Percentiles rank a stretch among this genome's conserved stretches.
phyloP scores from a whole-genome alignment of 1,140 invertebrate genomes.

The Diplogasteroides magnus region DNA sequence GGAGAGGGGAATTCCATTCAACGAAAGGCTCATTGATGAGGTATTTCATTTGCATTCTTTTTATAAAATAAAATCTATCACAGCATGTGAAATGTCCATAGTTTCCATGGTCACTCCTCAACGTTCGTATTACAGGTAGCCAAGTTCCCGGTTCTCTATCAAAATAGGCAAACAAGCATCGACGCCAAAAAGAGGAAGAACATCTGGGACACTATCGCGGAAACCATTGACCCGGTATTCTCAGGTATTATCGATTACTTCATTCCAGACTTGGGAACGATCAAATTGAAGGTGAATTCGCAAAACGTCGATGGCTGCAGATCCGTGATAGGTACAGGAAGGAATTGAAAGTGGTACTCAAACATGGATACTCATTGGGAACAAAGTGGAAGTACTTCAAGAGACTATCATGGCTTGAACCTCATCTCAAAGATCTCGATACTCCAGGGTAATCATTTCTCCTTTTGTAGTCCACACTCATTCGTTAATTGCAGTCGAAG shows the following conservation, averaged over 20 bases:
- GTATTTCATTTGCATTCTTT: background rate
- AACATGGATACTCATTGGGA: conserved; percentile 28
- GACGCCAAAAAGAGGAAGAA: conserved; percentile 40
- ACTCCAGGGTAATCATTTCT: background rate
- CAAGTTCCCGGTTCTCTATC: conserved; percentile 48
- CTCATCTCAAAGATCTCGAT: conserved; percentile 47
- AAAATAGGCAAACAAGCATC: conserved; percentile 45
- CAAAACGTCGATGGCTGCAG: conserved; percentile 53
- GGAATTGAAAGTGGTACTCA: conserved; percentile 47
- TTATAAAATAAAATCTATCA: background rate
- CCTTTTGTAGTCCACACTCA: background rate
- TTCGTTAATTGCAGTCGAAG: conserved; percentile 5
- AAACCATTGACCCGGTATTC: conserved; percentile 23
- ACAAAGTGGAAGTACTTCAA: conserved; percentile 54
- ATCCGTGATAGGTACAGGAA: conserved; percentile 51
- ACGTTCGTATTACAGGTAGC: conserved; percentile 24
- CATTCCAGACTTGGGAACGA: background rate
- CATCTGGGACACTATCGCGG: conserved; percentile 39
- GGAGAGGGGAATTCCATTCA: conserved; percentile 4
- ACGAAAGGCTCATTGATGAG: conserved; percentile 15
- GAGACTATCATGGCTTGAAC: conserved; percentile 50
- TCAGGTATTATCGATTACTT: conserved; percentile 1
- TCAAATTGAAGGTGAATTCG: conserved; percentile 50
- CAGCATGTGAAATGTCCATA: background rate
- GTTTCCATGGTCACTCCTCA: conserved; percentile 19